Evolutionary conservation across 2,113 vertebrate genomes (phyloP).

Genomic region (Amblyornis subalaris): DNA sequence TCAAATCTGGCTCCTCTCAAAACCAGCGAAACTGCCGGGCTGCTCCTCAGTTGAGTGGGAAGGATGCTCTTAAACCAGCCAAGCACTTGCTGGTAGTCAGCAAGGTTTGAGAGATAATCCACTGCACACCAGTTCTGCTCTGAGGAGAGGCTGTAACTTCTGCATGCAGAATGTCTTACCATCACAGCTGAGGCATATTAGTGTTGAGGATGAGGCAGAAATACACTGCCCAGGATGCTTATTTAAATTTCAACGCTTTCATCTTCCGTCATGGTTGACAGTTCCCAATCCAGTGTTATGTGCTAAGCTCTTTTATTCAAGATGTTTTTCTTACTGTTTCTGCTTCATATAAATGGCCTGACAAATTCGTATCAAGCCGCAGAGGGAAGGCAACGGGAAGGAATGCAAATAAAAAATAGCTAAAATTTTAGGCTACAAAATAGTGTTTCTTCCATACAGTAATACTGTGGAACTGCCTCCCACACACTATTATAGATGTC

Average conservation of each 20-base stretch:
- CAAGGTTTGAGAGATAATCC: not conserved
- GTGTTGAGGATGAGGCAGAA: not conserved
- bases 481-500: constrained; percentile 13
- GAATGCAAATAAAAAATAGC: constrained; percentile 15
- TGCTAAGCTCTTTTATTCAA: constrained; percentile 30
- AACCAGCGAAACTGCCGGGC: not conserved
- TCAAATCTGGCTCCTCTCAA: constrained; percentile 6
- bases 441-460: not conserved
- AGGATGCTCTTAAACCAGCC: not conserved
- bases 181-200: not conserved
- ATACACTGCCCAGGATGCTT: not conserved
- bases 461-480: not conserved
- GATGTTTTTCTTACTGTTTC: not conserved
- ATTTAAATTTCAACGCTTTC: constrained; percentile 25
- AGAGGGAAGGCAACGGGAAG: not conserved
- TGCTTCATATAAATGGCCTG: not conserved
- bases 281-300: not conserved
- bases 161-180: not conserved
- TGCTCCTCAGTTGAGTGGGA: not conserved
- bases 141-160: not conserved
- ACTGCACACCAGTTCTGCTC: not conserved
- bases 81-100: not conserved
- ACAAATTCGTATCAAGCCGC: not conserved
- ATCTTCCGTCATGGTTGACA: not conserved
- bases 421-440: not conserved